Percentiles rank a stretch among this genome's conserved stretches.
These are phyloP conservation scores for Thymelicus sylvestris DNA, from an alignment of 2,888 invertebrate species.

Conservation along the genomic window DNA sequence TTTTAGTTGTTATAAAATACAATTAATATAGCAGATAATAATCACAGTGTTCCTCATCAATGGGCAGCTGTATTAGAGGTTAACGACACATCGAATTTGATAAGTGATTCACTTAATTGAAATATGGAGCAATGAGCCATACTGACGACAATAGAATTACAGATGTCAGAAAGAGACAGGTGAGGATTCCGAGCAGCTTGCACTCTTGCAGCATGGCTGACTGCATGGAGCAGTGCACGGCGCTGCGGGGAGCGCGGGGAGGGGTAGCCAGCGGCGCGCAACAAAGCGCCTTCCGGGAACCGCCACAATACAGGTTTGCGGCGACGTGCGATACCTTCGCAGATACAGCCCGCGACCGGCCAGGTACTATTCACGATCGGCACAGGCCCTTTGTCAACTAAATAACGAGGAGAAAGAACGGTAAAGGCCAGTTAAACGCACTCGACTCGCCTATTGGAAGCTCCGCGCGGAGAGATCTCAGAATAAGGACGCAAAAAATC, in stretches of 20 bases:
- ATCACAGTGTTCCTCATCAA: conserved; percentile 1
- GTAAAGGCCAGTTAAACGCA: conserved; percentile 49
- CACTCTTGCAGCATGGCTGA: conserved; percentile 42
- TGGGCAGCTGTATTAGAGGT: neutral
- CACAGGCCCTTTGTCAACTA: conserved; percentile 68
- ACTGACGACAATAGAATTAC: conserved; percentile 17
- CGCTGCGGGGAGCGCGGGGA: conserved; percentile 53
- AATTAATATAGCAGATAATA: neutral
- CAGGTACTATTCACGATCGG: conserved; percentile 57
- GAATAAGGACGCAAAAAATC: neutral
- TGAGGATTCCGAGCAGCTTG: conserved; percentile 41
- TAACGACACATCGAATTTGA: neutral
- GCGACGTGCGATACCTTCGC: conserved; percentile 84
- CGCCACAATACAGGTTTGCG: conserved; percentile 83
- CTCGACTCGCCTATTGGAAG: conserved; percentile 42
- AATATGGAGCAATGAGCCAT: conserved; percentile 1
- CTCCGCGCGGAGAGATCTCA: conserved; percentile 26
- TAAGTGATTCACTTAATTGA: neutral
- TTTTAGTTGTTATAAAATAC: neutral
- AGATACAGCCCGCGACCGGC: conserved; percentile 71
- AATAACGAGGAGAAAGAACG: conserved; percentile 58
- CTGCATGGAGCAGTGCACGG: conserved; percentile 44
- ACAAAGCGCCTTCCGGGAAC: conserved; percentile 83
- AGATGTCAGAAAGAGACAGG: conserved; percentile 23
- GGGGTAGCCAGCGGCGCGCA: conserved; percentile 62